Conservation (phyloP, 2,797 vertebrate genomes). For the Rhinella marina region DNA sequence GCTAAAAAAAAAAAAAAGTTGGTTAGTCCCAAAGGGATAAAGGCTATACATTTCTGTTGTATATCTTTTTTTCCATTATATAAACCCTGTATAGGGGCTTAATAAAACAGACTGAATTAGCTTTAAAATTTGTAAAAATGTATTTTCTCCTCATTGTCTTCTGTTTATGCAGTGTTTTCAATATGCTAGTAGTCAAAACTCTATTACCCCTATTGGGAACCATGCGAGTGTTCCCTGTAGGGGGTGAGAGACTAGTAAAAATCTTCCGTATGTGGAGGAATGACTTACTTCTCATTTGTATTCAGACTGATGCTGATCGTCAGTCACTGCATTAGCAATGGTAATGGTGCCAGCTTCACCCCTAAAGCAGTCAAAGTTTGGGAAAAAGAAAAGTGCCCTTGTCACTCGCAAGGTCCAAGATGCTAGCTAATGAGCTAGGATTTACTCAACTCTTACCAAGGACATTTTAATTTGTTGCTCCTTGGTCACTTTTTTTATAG, state of each 20-base stretch:
- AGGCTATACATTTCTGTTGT: no score
- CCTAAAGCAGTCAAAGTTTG: not conserved
- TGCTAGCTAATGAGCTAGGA: constrained; percentile 25
- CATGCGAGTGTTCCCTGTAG: no score
- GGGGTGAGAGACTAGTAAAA: no score
- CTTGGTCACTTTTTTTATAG: not conserved
- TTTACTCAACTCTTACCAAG: constrained; percentile 19
- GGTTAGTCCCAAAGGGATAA: no score
- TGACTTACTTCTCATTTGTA: constrained; percentile 23
- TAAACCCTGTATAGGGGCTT: no score
- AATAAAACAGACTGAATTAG: no score
- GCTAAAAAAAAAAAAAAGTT: no score
- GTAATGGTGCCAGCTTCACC: constrained; percentile 24
- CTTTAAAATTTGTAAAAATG: no score
- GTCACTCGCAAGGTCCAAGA: constrained; percentile 13
- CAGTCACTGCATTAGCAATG: constrained; percentile 4
- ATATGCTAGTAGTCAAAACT: not conserved
- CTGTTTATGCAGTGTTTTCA: not conserved
- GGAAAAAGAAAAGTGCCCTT: constrained; percentile 51
- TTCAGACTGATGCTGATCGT: not conserved
- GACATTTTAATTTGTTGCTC: constrained; percentile 21
- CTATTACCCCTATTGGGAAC: not conserved
- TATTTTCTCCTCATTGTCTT: not conserved
- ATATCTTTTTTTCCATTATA: no score
- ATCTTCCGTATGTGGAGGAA: not conserved